Evolutionary conservation across 1,140 invertebrate species (phyloP), one percentile per base, ranked within the genome.

Genomic region (Prorops nasuta): DNA sequence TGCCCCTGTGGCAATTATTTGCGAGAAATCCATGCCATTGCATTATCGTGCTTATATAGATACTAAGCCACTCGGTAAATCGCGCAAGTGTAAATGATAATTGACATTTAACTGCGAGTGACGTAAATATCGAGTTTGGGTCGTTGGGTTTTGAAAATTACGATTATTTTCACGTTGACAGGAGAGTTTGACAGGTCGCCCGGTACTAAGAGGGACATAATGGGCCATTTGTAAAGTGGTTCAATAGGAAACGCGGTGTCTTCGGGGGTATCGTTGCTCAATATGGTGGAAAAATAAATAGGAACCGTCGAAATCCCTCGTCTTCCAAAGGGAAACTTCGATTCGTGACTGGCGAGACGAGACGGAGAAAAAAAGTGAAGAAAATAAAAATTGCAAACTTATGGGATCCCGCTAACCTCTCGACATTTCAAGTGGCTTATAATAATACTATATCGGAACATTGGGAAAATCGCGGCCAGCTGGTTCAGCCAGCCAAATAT

Each of bases 381-480:
- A 54, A 62, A 54, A 66, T 56, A 55, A 67, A 69, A 70, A 67
- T 67, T 65, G 62, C 61, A 58, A 61, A 69, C 58, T 66, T 72
- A 71, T 55, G 64, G 45, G n/a, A 32, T 43, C 6, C 7, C 20
- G 24, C 43, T 34, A 42, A 48, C 34, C 49, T 48, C 39, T 51
- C 49, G 32, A 46, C 43, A 17, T 43, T 31, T 54, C 43, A 31
- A 34, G 22, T 41, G 37, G 24, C 10, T 28, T 6, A 6, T n/a
- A n/a, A n/a, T n/a, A n/a, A n/a, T n/a, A n/a, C n/a, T n/a, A n/a
- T n/a, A n/a, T n/a, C n/a, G n/a, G n/a, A n/a, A n/a, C n/a, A n/a
- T n/a, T n/a, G n/a, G n/a, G n/a, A n/a, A n/a, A n/a, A n/a, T n/a
- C n/a, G n/a, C n/a, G n/a, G n/a, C n/a, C n/a, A n/a, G n/a, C n/a